A percentile compares a stretch with the other conserved stretches of the same genome.
These are phyloP conservation scores for Thereva unica DNA, from an alignment of 2,888 invertebrate genomes.

Conservation along the genomic window DNA sequence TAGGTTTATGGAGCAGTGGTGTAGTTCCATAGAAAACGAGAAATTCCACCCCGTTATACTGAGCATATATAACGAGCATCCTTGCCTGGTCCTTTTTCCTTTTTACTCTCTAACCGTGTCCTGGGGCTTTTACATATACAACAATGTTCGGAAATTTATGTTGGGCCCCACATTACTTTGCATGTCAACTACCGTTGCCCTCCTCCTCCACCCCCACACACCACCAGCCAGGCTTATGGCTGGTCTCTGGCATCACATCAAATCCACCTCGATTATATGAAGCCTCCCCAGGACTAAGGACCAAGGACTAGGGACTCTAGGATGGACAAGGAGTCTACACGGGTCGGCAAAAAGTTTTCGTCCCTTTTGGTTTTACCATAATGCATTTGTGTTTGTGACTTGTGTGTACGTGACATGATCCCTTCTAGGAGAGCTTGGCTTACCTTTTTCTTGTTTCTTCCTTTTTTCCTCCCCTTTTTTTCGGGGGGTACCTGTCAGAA, in stretches of 20 bases:
- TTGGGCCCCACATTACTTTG: conserved; percentile 38
- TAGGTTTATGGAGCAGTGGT: conserved; percentile 29
- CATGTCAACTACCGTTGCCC: conserved; percentile 35
- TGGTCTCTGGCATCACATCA: conserved; percentile 4
- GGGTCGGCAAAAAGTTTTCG: conserved; percentile 12
- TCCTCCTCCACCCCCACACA: conserved; percentile 5
- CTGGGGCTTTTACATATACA: conserved; percentile 27
- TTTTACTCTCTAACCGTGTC: neutral
- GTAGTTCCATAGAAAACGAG: conserved; percentile 34
- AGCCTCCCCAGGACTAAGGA: no score
- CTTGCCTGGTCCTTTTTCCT: neutral
- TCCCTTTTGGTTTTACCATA: conserved; percentile 38
- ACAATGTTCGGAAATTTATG: conserved; percentile 29
- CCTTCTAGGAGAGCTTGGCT: conserved; percentile 19
- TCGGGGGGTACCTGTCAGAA: conserved; percentile 19
- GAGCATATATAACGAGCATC: conserved; percentile 40
- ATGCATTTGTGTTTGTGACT: conserved; percentile 31
- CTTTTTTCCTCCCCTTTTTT: neutral
- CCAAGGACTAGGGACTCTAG: no score
- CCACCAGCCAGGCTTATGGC: neutral
- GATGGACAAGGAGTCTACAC: no score
- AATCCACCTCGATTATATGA: neutral
- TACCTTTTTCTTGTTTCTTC: conserved; percentile 25
- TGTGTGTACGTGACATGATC: conserved; percentile 15
- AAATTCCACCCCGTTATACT: conserved; percentile 41